Evolutionary conservation across 2,113 vertebrate genomes (phyloP).

Genomic region (Calidris pugnax): DNA sequence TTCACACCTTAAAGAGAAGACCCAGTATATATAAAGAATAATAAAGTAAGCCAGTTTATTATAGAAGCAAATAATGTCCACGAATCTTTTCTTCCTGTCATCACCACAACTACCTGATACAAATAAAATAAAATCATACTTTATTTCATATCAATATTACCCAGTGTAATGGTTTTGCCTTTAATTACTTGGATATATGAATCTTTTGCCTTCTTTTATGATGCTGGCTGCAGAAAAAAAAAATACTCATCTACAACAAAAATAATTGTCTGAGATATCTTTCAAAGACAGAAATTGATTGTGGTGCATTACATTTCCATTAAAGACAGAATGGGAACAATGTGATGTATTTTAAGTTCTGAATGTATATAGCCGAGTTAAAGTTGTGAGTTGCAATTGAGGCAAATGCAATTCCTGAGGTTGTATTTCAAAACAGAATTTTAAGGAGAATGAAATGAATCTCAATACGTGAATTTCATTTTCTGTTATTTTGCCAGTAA

Average conservation of each 20-base stretch:
- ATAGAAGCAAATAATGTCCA: background rate
- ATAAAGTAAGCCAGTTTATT: background rate
- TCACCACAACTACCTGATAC: background rate
- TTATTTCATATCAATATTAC: background rate
- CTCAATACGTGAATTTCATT: background rate
- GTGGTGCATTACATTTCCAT: conserved; percentile 14
- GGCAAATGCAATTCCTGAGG: conserved; percentile 32
- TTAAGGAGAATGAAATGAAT: conserved; percentile 49
- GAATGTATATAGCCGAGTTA: background rate
- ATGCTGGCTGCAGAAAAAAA: background rate
- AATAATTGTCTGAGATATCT: background rate
- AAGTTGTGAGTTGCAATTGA: background rate
- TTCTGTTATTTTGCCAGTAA: conserved; percentile 30
- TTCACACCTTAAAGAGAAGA: background rate
- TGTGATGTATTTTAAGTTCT: conserved; percentile 48
- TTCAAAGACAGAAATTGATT: conserved; percentile 29
- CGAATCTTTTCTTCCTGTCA: background rate
- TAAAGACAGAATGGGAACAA: conserved; percentile 52
- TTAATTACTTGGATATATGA: background rate
- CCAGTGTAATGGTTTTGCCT: background rate
- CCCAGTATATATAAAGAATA: background rate
- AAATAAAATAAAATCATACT: background rate
- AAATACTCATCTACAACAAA: background rate
- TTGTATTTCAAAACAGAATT: conserved; percentile 34
- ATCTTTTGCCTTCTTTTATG: background rate